Evolutionary conservation across 2,888 invertebrate genomes (phyloP), one percentile per base, ranked within the genome.

Genomic region (Brachyopa scutellaris): DNA sequence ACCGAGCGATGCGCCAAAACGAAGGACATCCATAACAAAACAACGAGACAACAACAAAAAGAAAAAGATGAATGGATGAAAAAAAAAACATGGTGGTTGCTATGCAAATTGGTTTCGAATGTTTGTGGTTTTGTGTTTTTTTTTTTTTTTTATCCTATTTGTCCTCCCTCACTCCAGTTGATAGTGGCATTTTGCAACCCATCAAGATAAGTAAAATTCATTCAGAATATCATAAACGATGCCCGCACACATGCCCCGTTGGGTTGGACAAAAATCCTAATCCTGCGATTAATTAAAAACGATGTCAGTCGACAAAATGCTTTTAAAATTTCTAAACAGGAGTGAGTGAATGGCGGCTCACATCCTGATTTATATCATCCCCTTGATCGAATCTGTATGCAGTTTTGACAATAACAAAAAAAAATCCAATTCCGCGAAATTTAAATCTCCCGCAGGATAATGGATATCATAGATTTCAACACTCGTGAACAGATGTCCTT

Each of bases 401-500:
- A 21, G 9, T 17, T 7, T 55, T 61, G 45, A 45, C 42, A 61
- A 21, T 45, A 19, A 59, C 36, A 62, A 47, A 3, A 6, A 5
- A 26, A 26, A n/a, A n/a, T n/a, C n/a, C n/a, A n/a, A 40, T 78
- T 57, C 45, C 66, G 62, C 51, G 69, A 64, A 70, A 76, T 76
- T 76, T 64, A 76, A 82, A 70, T 82, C 79, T 74, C 66, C 59
- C 62, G 59, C 70, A 82, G 76, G 66, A 82, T 82, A 82, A 77
- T 77, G 36, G 82, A 77, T 82, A 66, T 77, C 66, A 70, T 64
- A 38, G 76, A 69, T 69, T 70, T 62, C 31, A 49, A 33, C 21
- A 13, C 87, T 87, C 88, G 89, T 85, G 87, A 89, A 88, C 90
- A 89, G 89, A 90, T 89, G 90, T 89, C 87, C 86, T 86, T 86